A percentile compares a stretch with the other conserved stretches of the same genome.
Conservation (phyloP, 2,797 vertebrate genomes). For the Hozukius guyotensis region DNA sequence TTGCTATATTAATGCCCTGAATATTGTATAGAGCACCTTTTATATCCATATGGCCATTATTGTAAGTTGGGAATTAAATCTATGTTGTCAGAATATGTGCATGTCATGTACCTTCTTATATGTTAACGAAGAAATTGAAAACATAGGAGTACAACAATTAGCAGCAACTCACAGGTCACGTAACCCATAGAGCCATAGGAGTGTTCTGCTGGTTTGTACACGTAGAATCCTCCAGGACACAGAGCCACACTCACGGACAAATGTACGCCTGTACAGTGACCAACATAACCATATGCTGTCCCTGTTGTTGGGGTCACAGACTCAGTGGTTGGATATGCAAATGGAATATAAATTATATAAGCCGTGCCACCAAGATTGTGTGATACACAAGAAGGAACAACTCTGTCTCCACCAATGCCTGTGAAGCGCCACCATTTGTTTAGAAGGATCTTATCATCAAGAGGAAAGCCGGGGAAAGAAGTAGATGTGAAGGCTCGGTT, state of each 20-base stretch:
- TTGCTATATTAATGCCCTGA: too few relatives aligned
- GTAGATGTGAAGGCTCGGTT: slow-evolving; percentile 31
- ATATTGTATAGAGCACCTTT: too few relatives aligned
- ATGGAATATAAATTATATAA: not conserved
- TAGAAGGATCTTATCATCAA: accelerated
- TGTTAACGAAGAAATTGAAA: not conserved
- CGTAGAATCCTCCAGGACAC: slow-evolving; percentile 59
- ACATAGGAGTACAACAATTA: not conserved
- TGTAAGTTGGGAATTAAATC: too few relatives aligned
- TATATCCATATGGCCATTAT: too few relatives aligned
- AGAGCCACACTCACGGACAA: not conserved
- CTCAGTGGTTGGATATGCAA: not conserved
- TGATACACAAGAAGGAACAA: accelerated
- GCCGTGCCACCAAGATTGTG: accelerated
- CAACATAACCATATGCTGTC: accelerated
- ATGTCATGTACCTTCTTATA: too few relatives aligned
- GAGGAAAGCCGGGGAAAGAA: not conserved
- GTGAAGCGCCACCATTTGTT: slow-evolving; percentile 55
- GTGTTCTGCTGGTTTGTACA: slow-evolving; percentile 1
- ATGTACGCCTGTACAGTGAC: accelerated
- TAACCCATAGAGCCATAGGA: accelerated
- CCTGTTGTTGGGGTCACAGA: not conserved
- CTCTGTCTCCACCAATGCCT: slow-evolving; percentile 63
- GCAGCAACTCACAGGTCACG: slow-evolving; percentile 34
- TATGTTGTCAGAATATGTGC: too few relatives aligned